Evolutionary conservation across 2,113 vertebrate genomes (phyloP).

Genomic region (Solenodon paradoxus): DNA sequence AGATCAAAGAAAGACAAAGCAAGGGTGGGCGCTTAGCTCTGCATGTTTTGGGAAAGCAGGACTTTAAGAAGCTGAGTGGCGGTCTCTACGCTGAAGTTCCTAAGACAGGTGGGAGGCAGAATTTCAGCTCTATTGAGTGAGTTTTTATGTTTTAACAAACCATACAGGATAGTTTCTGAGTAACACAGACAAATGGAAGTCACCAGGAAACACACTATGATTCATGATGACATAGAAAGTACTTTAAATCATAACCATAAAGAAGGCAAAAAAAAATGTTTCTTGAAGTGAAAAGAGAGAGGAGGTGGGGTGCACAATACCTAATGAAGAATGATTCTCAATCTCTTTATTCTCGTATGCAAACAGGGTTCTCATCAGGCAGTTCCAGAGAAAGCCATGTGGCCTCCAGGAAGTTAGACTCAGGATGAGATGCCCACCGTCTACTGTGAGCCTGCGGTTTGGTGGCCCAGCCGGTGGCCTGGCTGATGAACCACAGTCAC

Average conservation of each 20-base stretch:
- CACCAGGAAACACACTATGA: neutral
- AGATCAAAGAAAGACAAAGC: neutral
- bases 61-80: neutral
- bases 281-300: neutral
- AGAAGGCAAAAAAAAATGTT: slow-evolving; percentile 2
- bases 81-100: neutral
- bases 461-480: no score
- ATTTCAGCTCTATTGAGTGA: neutral
- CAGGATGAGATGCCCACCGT: no score
- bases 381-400: neutral
- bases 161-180: neutral
- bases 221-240: slow-evolving; percentile 20
- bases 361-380: slow-evolving; percentile 28
- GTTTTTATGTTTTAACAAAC: neutral
- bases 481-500: rapidly evolving
- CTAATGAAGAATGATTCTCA: slow-evolving; percentile 15
- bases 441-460: no score
- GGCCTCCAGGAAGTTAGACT: no score
- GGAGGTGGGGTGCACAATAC: neutral
- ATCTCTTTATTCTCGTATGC: neutral
- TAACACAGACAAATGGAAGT: neutral
- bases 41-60: rapidly evolving
- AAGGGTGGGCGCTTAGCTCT: neutral
- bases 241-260: slow-evolving; percentile 4
- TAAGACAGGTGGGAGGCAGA: neutral